phyloP scores from a whole-genome alignment of 2,888 invertebrate species.

The Cataglyphis cursor region DNA sequence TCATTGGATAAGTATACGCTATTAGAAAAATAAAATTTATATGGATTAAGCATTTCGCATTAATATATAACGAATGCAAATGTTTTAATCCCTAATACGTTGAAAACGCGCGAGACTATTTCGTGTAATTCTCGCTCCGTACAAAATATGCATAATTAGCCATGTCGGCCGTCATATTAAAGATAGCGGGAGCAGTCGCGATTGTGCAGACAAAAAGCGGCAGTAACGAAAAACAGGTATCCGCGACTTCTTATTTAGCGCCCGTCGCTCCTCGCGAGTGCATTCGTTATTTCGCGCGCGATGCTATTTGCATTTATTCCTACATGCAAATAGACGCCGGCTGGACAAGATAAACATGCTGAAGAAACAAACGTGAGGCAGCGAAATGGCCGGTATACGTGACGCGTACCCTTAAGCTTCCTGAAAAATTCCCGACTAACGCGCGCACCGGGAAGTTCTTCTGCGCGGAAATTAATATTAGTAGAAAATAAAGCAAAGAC shows the following conservation, averaged over 20 bases:
- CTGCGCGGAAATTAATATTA: conserved; percentile 57
- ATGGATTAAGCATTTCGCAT: background rate
- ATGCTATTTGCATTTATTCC: conserved; percentile 52
- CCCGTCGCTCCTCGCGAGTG: conserved; percentile 46
- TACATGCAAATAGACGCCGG: conserved; percentile 53
- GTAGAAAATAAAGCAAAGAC: conserved; percentile 55
- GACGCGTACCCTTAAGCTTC: conserved; percentile 44
- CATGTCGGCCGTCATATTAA: conserved; percentile 31
- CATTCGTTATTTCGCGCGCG: conserved; percentile 54
- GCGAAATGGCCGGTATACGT: conserved; percentile 42
- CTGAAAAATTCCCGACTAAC: conserved; percentile 42
- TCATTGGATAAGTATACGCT: background rate
- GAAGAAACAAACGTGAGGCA: conserved; percentile 52
- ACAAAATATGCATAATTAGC: conserved; percentile 40
- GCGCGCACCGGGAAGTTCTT: conserved; percentile 51
- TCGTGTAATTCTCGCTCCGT: conserved; percentile 25
- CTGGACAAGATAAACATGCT: conserved; percentile 52
- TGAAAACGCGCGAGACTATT: background rate
- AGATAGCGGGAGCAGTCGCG: conserved; percentile 38
- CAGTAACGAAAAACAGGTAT: conserved; percentile 21
- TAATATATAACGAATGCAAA: background rate
- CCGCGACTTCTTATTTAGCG: conserved; percentile 50
- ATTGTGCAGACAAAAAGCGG: conserved; percentile 27
- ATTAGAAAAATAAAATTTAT: background rate
- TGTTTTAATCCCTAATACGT: background rate